These are phyloP conservation scores for Heliangelus exortis DNA, from an alignment of 2,797 vertebrate genomes.

Conservation along the genomic window DNA sequence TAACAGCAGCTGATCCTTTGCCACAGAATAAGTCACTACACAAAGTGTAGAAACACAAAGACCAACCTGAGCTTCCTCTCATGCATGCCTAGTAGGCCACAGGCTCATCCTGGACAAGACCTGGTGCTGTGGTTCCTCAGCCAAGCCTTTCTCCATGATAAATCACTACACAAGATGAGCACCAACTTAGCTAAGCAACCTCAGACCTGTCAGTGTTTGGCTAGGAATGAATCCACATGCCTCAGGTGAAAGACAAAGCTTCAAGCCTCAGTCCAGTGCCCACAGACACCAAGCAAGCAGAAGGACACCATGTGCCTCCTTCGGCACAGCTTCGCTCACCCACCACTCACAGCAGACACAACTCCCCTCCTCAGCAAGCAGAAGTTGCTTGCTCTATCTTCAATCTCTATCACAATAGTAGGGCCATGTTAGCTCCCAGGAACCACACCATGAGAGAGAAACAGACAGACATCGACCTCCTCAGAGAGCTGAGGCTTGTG, in stretches of 20 bases:
- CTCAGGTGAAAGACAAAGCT: not conserved
- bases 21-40: accelerated
- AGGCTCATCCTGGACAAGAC: not conserved
- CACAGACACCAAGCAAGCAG: not conserved
- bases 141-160: accelerated
- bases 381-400: not conserved
- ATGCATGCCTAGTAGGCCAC: accelerated
- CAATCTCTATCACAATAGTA: no score
- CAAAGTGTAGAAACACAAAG: not conserved
- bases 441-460: not conserved
- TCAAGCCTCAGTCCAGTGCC: accelerated
- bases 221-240: accelerated
- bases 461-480: not conserved
- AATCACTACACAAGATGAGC: no score
- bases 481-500: not conserved
- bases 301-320: accelerated
- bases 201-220: not conserved
- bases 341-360: accelerated
- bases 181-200: not conserved
- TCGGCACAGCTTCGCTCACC: accelerated
- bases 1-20: not conserved
- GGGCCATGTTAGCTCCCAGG: not conserved
- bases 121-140: accelerated
- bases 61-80: not conserved
- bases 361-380: accelerated